Conservation (phyloP, 2,797 vertebrate genomes). For the Silurus lanzhouensis region DNA sequence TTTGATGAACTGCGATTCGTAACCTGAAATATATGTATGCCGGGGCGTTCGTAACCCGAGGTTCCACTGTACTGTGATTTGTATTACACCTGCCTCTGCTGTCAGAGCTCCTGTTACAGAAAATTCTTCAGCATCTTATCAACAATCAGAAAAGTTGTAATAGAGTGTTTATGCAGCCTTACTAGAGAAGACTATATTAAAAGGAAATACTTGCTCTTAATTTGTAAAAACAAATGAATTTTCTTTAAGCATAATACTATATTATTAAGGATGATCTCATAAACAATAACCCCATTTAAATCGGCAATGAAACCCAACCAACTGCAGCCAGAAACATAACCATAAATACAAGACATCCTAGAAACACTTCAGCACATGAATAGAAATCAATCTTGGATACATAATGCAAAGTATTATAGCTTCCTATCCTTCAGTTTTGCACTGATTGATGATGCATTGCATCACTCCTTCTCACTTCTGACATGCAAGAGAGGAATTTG, state of each 20-base stretch:
- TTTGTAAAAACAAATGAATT: not conserved
- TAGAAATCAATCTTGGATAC: not conserved
- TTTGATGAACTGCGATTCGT: too few relatives aligned
- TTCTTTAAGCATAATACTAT: not conserved
- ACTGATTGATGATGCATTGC: not conserved
- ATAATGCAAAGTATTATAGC: not conserved
- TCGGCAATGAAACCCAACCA: not conserved
- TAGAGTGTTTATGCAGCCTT: not conserved
- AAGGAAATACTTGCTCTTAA: not conserved
- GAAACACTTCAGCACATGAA: not conserved
- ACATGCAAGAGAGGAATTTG: constrained; percentile 63
- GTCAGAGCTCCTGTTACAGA: not conserved
- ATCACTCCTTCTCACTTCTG: constrained; percentile 32
- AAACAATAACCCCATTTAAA: constrained; percentile 3
- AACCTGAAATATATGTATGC: too few relatives aligned
- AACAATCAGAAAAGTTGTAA: not conserved
- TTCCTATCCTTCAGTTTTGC: not conserved
- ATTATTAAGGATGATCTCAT: constrained; percentile 6
- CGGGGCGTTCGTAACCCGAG: too few relatives aligned
- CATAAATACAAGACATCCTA: not conserved
- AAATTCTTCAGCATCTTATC: not conserved
- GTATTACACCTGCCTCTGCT: not conserved
- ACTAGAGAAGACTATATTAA: not conserved
- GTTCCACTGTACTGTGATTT: not conserved
- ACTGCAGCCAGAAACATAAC: constrained; percentile 3